Percentiles rank a stretch among this genome's conserved stretches.
Conservation (phyloP, 2,797 vertebrate species). For the Thunnus albacares region DNA sequence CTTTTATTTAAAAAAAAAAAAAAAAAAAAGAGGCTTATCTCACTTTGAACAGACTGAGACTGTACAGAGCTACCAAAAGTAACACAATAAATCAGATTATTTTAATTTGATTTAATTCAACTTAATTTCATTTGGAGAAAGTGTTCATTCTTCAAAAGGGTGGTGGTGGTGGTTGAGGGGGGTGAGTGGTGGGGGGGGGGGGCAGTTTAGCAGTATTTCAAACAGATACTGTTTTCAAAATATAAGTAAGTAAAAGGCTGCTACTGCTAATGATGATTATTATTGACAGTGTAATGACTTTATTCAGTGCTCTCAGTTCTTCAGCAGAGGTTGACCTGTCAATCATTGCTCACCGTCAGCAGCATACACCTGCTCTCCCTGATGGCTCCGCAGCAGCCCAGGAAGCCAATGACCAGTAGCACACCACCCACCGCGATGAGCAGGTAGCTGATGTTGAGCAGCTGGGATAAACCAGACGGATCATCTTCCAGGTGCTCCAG, state of each 20-base stretch:
- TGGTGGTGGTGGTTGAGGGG: no score
- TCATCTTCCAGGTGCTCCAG: constrained; percentile 47
- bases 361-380: constrained; percentile 89
- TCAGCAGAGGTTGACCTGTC: no score
- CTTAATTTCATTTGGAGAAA: not conserved
- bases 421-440: constrained; percentile 84
- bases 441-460: constrained; percentile 82
- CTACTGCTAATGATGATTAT: not conserved
- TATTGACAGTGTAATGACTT: not conserved
- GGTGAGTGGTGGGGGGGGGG: no score
- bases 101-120: not conserved
- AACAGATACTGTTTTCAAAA: not conserved
- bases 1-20: not conserved
- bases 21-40: not conserved
- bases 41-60: not conserved
- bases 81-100: not conserved
- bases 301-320: not conserved
- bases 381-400: constrained; percentile 89
- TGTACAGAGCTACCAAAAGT: not conserved
- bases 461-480: constrained; percentile 61
- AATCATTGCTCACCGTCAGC: constrained; percentile 81
- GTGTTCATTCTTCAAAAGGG: not conserved
- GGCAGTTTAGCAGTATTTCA: not conserved
- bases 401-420: constrained; percentile 86
- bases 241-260: not conserved